Evolutionary conservation across 1,140 invertebrate genomes (phyloP).

Genomic region (Helicoverpa zea): DNA sequence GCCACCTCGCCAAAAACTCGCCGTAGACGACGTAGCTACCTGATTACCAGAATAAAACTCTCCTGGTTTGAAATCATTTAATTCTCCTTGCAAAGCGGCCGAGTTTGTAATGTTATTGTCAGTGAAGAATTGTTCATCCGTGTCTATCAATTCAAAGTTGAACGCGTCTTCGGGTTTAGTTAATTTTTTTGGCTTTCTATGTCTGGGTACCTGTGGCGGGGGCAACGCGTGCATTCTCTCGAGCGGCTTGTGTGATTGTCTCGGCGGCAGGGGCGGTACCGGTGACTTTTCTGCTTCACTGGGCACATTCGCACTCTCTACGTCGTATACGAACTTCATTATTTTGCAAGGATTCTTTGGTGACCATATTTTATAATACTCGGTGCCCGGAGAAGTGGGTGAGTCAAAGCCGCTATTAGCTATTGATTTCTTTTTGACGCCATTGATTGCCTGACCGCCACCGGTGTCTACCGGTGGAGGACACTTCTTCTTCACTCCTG

Average conservation of each 20-base stretch:
- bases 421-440: conserved; percentile 85
- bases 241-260: conserved; percentile 88
- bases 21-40: conserved; percentile 72
- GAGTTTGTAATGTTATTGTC: conserved; percentile 82
- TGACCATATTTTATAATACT: conserved; percentile 89
- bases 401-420: conserved; percentile 82
- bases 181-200: conserved; percentile 88
- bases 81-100: conserved; percentile 71
- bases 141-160: conserved; percentile 92
- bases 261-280: conserved; percentile 83
- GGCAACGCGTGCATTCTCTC: conserved; percentile 88
- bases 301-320: conserved; percentile 84
- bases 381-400: conserved; percentile 86
- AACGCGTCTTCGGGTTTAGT: conserved; percentile 91
- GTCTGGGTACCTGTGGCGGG: conserved; percentile 86
- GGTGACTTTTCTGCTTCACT: conserved; percentile 83
- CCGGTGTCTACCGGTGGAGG: conserved; percentile 83
- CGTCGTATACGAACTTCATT: conserved; percentile 87
- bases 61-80: conserved; percentile 83
- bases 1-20: conserved; percentile 77
- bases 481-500: conserved; percentile 86
- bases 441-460: conserved; percentile 76
- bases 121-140: conserved; percentile 88
- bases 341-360: conserved; percentile 87
- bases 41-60: conserved; percentile 83